Evolutionary conservation across 2,113 vertebrate genomes (phyloP), one percentile per base, ranked within the genome.

Genomic region (Calidris pygmaea): DNA sequence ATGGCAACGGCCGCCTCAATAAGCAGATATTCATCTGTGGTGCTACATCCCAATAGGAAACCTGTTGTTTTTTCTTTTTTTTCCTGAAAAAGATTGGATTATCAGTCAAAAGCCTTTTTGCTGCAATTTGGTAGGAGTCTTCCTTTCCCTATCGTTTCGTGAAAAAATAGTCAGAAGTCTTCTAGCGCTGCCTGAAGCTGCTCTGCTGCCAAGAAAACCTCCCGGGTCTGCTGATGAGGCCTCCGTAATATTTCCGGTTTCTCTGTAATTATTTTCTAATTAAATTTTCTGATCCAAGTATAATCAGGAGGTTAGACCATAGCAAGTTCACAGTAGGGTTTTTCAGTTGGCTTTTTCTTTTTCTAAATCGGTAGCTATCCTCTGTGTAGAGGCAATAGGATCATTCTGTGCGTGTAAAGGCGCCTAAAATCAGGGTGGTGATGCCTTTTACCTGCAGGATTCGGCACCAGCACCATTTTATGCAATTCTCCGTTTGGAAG

Each of bases 181-280:
- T 62, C 39, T 29, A 66, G 60, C 32, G 21, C 78, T 63, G 85
- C 66, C 35, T 62, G 79, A 65, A 75, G 60, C 80, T 70, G 52
- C 58, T 95, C 55, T 78, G 70, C 77, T 84, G 75, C 92, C 92
- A 93, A 79, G 81, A 87, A 95, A 95, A 75, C 77, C 83, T 81
- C 73, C 41, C 0, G 3, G 83, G 72, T 48, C 85, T 72, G 82
- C 47, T 63, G 87, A 66, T 59, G 92, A 90, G 70, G 75, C 92
- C 88, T 71, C 87, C 3, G n/a, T 52, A 82, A 83, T 74, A 84
- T 93, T 96, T 96, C 93, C 3, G 3, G 58, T 94, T 93, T 80
- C 65, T 86, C 80, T 72, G 75, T 88, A 88, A 95, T 94, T 92
- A 93, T 89, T 91, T 90, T 87, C 85, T 94, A 87, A 96, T 79